A percentile compares a stretch with the other conserved stretches of the same genome.
Conservation (phyloP, 1,140 invertebrate species). For the Cecropterus lyciades region DNA sequence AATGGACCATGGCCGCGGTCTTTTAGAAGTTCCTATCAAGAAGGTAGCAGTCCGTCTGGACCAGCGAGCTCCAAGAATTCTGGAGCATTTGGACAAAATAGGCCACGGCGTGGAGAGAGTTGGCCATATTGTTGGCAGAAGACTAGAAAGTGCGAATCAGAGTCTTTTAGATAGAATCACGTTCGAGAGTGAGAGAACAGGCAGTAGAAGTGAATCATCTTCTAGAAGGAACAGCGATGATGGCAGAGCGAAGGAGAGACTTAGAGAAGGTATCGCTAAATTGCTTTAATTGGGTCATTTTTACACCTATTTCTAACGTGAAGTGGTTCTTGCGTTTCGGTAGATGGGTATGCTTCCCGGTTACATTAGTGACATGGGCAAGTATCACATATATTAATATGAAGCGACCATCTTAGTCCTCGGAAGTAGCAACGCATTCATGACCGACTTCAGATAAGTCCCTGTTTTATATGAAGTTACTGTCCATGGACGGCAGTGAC, state of each 20-base stretch:
- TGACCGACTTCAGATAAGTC: too few relatives aligned
- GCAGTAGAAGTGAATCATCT: conserved; percentile 64
- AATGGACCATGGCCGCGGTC: conserved; percentile 45
- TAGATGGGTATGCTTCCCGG: too few relatives aligned
- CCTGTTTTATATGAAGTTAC: too few relatives aligned
- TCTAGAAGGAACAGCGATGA: conserved; percentile 73
- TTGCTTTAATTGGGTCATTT: too few relatives aligned
- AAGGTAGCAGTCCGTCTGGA: conserved; percentile 28
- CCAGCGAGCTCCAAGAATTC: conserved; percentile 39
- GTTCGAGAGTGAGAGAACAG: conserved; percentile 67
- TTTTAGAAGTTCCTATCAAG: conserved; percentile 36
- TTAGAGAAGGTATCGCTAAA: conserved; percentile 65
- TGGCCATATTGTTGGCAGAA: conserved; percentile 38
- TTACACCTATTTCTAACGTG: too few relatives aligned
- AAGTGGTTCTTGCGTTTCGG: too few relatives aligned
- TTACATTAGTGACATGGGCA: too few relatives aligned
- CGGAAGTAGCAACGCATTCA: too few relatives aligned
- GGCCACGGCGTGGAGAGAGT: conserved; percentile 41
- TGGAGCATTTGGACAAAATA: conserved; percentile 45
- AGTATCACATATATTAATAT: too few relatives aligned
- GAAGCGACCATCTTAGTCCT: too few relatives aligned
- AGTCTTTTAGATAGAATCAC: conserved; percentile 59
- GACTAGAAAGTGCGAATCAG: conserved; percentile 41
- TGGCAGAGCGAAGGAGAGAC: conserved; percentile 56
- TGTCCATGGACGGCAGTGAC: too few relatives aligned